These are phyloP conservation scores for Sipha maydis DNA, from an alignment of 2,888 invertebrate species.

Conservation along the genomic window DNA sequence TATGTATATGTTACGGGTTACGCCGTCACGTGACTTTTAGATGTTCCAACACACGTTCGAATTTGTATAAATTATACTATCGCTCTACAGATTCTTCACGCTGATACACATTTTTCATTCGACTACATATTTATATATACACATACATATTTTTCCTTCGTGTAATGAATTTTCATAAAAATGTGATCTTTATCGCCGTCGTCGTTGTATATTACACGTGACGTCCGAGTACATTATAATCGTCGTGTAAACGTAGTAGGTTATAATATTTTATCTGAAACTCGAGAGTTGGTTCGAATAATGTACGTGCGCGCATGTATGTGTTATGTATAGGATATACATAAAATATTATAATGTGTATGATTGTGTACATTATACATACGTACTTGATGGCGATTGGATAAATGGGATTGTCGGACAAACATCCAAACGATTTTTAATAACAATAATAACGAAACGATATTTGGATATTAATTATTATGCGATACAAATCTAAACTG, in stretches of 20 bases:
- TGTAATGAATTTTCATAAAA: slow-evolving; percentile 49
- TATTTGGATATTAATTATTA: slow-evolving; percentile 32
- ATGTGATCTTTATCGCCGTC: slow-evolving; percentile 30
- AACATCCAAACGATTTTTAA: slow-evolving; percentile 31
- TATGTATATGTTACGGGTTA: background rate
- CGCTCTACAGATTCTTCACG: slow-evolving; percentile 7
- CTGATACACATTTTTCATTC: slow-evolving; percentile 32
- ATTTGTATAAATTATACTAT: slow-evolving; percentile 31
- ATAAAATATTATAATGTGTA: background rate
- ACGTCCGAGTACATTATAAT: slow-evolving; percentile 13
- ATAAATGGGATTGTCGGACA: background rate
- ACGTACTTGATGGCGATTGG: background rate
- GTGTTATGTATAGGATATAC: background rate
- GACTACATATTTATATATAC: background rate
- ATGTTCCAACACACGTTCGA: background rate
- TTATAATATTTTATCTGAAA: slow-evolving; percentile 29
- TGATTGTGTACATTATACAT: background rate
- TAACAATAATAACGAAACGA: slow-evolving; percentile 15
- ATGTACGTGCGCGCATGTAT: background rate
- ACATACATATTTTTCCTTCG: slow-evolving; percentile 3
- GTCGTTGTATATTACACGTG: background rate
- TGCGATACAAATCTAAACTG: slow-evolving; percentile 11
- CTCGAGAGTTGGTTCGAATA: background rate
- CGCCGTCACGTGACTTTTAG: slow-evolving; percentile 33
- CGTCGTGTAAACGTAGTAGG: slow-evolving; percentile 27